phyloP scores from a whole-genome alignment of 1,140 invertebrate genomes.

The Neodiprion fabricii region DNA sequence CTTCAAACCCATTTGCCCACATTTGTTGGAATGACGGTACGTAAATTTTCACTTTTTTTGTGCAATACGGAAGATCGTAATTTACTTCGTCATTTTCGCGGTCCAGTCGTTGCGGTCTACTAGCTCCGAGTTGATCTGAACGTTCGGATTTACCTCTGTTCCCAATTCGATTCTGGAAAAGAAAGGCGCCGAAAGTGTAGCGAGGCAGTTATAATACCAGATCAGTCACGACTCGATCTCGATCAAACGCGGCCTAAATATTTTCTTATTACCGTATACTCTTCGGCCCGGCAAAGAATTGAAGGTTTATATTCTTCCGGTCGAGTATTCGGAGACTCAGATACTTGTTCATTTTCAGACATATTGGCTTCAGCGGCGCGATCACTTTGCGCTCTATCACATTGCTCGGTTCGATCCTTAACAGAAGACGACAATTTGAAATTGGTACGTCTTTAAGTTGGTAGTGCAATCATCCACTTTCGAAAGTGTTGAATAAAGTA shows the following conservation, averaged over 20 bases:
- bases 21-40: too few relatives aligned
- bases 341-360: conserved; percentile 33
- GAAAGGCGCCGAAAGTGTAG: not conserved
- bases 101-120: conserved; percentile 24
- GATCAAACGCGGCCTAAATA: conserved; percentile 9
- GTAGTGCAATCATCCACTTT: too few relatives aligned
- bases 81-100: conserved; percentile 21
- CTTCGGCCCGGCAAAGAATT: conserved; percentile 24
- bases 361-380: conserved; percentile 31
- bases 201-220: not conserved
- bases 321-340: conserved; percentile 34
- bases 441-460: too few relatives aligned
- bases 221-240: not conserved
- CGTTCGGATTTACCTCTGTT: conserved; percentile 32
- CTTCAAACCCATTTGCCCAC: too few relatives aligned
- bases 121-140: conserved; percentile 25
- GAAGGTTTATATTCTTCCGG: conserved; percentile 31
- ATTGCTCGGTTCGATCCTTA: not conserved
- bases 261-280: conserved; percentile 29
- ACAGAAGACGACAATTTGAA: not conserved
- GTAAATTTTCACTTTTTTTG: too few relatives aligned
- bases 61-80: not conserved
- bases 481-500: too few relatives aligned
- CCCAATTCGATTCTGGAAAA: conserved; percentile 36
- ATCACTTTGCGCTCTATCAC: not conserved